Conservation (phyloP, 2,888 invertebrate genomes). For the Epistrophella euchroma region DNA sequence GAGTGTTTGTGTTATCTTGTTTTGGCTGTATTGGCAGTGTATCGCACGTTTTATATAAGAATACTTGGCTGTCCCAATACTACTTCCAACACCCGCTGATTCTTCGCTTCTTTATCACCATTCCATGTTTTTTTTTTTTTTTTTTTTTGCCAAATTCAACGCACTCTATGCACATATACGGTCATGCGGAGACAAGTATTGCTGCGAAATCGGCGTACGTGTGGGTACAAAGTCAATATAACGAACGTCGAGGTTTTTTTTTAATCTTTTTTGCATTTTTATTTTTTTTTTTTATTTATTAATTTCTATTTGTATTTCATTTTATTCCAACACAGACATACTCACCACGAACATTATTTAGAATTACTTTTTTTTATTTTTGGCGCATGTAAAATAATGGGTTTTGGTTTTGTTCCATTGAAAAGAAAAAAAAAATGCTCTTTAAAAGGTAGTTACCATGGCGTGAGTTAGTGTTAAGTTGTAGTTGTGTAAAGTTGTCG, state of each 20-base stretch:
- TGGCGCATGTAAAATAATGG: conserved; percentile 52
- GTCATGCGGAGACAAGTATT: conserved; percentile 66
- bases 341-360: conserved; percentile 17
- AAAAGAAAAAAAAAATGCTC: conserved; percentile 65
- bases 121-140: conserved; percentile 28
- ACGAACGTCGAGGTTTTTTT: conserved; percentile 50
- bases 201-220: conserved; percentile 63
- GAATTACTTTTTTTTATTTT: conserved; percentile 30
- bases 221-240: conserved; percentile 71
- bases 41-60: conserved; percentile 39
- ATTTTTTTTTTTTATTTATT: conserved; percentile 14
- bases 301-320: conserved; percentile 18
- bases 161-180: conserved; percentile 72
- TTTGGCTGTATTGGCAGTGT: conserved; percentile 49
- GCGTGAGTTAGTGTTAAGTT: conserved; percentile 49
- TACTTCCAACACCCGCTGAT: conserved; percentile 24
- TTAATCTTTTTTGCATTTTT: conserved; percentile 66
- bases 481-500: conserved; percentile 69
- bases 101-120: conserved; percentile 11
- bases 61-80: background rate
- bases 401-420: conserved; percentile 44
- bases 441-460: conserved; percentile 59
- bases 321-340: conserved; percentile 57
- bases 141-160: conserved; percentile 50
- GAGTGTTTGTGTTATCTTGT: conserved; percentile 38